Evolutionary conservation across 2,888 invertebrate genomes (phyloP), one percentile per base, ranked within the genome.

Genomic region (Pterobdella sp.): DNA sequence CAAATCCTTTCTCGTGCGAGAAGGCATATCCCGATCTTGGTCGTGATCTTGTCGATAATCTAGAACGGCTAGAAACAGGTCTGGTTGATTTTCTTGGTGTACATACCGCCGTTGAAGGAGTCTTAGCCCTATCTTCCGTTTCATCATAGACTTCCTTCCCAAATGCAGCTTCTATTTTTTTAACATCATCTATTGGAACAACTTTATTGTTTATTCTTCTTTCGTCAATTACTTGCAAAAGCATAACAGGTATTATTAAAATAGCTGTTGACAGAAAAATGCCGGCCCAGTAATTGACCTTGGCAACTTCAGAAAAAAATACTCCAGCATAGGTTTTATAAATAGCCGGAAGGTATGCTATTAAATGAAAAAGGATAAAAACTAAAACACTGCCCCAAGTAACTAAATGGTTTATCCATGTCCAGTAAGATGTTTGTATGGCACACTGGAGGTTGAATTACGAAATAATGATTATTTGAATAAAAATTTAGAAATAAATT

Each of bases 1-100:
- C 95, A 85, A 95, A 96, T 79, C 95, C 95, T 87, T 94, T 93
- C 82, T 79, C 94, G 86, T 98, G 97, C 74, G 97, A 94, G 86
- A 98, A 98, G 14, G 97, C 97, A 86, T 98, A 94, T 73, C 97
- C 97, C 14, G 95, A 74, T 56, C 76, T 74, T 26, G 60, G 60
- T 56, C 70, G 63, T 49, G 36, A 63, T 31, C 63, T 56, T 2
- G 52, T 10, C 3, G 71, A 71, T 1, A 63, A 18, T 63, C 71
- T 71, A n/a, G 60, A 71, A 34, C 69, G 32, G 52, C 42, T 52
- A 26, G 42, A 42, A 0, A 52, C 26, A 37, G 35, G 42, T 63
- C 35, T 18, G 26, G 49, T 14, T 31, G 7, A 0, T 3, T 3
- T 69, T 69, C 22, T 32, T 32, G 31, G 29, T 2, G 29, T 42